Percentiles rank a stretch among this genome's conserved stretches.
phyloP scores from a whole-genome alignment of 1,140 invertebrate species.

The Wasmannia auropunctata region DNA sequence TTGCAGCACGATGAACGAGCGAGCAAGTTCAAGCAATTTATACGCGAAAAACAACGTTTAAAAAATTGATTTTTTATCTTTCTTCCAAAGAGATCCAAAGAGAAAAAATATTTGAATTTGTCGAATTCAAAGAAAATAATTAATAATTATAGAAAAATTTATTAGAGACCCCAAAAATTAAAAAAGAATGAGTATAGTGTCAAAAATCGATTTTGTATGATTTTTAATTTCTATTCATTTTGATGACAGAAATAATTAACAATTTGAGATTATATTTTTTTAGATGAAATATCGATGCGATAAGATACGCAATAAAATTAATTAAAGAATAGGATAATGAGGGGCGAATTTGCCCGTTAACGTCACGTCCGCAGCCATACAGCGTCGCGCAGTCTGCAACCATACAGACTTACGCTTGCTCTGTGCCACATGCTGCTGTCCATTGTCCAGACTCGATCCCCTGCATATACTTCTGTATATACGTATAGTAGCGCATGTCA shows the following conservation, averaged over 20 bases:
- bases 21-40: neutral
- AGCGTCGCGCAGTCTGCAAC: slow-evolving; percentile 72
- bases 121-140: neutral
- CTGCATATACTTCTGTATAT: neutral
- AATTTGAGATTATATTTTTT: neutral
- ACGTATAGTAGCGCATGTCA: neutral
- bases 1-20: neutral
- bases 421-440: slow-evolving; percentile 51
- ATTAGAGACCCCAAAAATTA: neutral
- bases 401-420: slow-evolving; percentile 49
- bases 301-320: neutral
- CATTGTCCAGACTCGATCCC: slow-evolving; percentile 45
- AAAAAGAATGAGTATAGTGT: neutral
- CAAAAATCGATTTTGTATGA: neutral
- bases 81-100: no score
- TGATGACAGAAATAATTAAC: neutral
- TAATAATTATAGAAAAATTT: neutral
- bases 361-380: slow-evolving; percentile 46
- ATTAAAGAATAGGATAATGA: neutral
- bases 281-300: neutral
- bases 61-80: neutral
- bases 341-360: neutral
- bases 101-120: neutral
- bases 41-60: neutral
- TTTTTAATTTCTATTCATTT: neutral